Conservation (phyloP, 2,888 invertebrate genomes). For the Ormyrus pomaceus region DNA sequence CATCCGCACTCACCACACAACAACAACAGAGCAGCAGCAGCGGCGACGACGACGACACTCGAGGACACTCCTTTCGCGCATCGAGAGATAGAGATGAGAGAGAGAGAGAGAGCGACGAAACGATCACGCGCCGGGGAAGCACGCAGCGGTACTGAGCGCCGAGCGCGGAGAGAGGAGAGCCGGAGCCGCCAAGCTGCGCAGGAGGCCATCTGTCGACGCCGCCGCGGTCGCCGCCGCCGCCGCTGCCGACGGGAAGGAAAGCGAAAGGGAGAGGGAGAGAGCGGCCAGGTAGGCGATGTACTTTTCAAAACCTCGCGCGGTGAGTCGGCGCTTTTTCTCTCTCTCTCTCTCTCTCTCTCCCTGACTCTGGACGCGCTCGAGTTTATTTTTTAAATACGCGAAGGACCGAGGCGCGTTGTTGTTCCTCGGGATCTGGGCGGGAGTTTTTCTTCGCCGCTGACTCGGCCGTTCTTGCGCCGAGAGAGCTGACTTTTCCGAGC, state of each 20-base stretch:
- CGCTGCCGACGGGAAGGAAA: neutral
- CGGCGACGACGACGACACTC: too few relatives aligned
- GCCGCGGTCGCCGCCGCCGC: too few relatives aligned
- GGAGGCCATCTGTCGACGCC: too few relatives aligned
- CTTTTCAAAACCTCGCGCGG: neutral
- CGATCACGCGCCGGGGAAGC: neutral
- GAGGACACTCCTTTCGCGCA: too few relatives aligned
- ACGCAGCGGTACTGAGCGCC: neutral
- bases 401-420: too few relatives aligned
- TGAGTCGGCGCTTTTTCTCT: constrained; percentile 33
- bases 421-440: too few relatives aligned
- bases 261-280: neutral
- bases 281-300: neutral
- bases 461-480: too few relatives aligned
- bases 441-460: too few relatives aligned
- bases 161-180: neutral
- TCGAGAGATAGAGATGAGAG: neutral
- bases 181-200: neutral
- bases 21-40: too few relatives aligned
- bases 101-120: neutral
- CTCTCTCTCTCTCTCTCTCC: neutral
- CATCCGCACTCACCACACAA: too few relatives aligned
- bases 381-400: too few relatives aligned
- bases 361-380: neutral
- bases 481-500: too few relatives aligned